Base-by-base conservation (phyloP, 2,888 invertebrate species). In the Parnassius glacialis region DNA sequence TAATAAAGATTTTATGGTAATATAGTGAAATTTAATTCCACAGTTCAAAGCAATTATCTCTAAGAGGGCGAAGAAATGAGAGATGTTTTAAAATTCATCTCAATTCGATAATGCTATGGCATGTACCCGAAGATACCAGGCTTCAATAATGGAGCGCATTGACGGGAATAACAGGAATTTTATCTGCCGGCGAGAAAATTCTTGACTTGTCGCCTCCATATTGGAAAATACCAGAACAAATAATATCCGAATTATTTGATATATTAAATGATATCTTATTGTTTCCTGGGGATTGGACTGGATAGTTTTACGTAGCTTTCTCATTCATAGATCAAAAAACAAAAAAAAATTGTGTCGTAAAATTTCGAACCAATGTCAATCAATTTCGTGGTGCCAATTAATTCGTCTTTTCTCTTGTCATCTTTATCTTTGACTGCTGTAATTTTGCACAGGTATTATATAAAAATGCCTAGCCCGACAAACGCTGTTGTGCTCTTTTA, bases 81-180 rank as follows among this genome's bases (percentile, higher is more conserved):
- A n/a, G 48, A 48, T 9, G 10, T 13, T 16, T 34, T 43, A 51
- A 34, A 9, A 57, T 16, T n/a, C 51, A 16, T 57, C 51, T 51
- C n/a, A 43, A 12, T 51, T 20, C 51, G 5, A 20, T 16, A 52
- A 7, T 47, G 41, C 12, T 10, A 3, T 13, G 47, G 53, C 47
- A 44, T 52, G 52, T 34, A 20, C 44, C 41, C 16, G 47, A 45
- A 13, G 61, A 51, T 52, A 16, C 25, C 52, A 7, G 20, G 20
- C 25, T 10, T 53, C 48, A 57, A 57, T 62, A 62, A 53, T 20
- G 53, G 20, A 16, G 41, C 42, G 45, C 42, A 16, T 45, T 34
- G 41, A 10, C 55, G 13, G 48, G 42, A 43, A 57, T 57, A 13
- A 48, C 12, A 13, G 57, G 62, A 62, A 62, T 62, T 57, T 43